Base-by-base conservation (phyloP, 1,140 invertebrate species). In the Dysdera silvatica region DNA sequence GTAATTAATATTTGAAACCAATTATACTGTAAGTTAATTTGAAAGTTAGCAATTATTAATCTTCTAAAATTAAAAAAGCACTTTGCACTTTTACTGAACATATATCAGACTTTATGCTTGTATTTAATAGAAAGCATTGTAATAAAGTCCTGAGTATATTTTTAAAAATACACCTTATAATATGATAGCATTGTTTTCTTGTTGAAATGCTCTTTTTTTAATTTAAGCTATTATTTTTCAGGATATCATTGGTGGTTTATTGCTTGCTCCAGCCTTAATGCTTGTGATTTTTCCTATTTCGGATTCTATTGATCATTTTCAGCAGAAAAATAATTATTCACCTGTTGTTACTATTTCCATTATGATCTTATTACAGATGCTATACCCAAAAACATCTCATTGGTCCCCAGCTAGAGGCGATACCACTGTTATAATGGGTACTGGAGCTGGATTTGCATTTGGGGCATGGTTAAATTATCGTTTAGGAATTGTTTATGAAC, bases 361-460 rank as follows among this genome's bases (percentile, higher is more conserved):
- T 49, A 84, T 84, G 18, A 80, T 91, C 56, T 72, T 82, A 1
- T 77, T 85, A 48, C 83, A 88, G 55, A 75, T 85, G 57, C 85
- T 84, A 73, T 85, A 88, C 75, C 82, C 81, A 52, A 74, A 78
- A 55, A 84, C 84, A 43, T 83, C 85, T 58, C 84, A 82, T 66
- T 89, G 88, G 87, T 89, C 87, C 23, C 87, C 88, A 18, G 89
- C 88, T 26, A 89, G 90, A 73, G 88, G 88, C 28, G 91, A 95
- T 74, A 91, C 90, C 2, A 84, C 88, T 8, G 85, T 89, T 77
- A 87, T 91, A 53, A 77, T 93, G 45, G 86, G 85, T 24, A 85
- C 89, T 7, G 85, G 83, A 61, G 82, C 84, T n/a, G 91, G 91
- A 37, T 78, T 90, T 51, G 80, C 86, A 47, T 75, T 83, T 8